Evolutionary conservation across 1,140 invertebrate genomes (phyloP).

Genomic region (Drosophila murphyi): DNA sequence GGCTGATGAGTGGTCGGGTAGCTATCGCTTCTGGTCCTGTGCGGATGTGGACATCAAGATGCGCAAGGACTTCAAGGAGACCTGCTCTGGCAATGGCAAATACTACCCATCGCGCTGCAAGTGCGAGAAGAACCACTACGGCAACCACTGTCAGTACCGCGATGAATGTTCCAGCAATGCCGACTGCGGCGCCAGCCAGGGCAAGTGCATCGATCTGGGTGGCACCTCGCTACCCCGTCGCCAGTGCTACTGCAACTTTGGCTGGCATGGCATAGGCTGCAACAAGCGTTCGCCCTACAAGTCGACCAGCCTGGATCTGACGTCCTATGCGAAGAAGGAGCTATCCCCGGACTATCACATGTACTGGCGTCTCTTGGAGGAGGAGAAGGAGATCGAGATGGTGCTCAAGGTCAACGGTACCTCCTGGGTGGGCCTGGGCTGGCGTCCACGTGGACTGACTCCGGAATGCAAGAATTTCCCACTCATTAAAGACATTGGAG

Average conservation of each 20-base stretch:
- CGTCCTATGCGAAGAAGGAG: conserved; percentile 88
- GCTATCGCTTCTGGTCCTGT: conserved; percentile 97
- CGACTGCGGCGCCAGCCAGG: conserved; percentile 92
- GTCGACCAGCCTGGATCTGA: conserved; percentile 88
- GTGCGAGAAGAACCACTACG: conserved; percentile 93
- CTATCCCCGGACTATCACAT: conserved; percentile 90
- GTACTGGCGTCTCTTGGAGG: conserved; percentile 93
- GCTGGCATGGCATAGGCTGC: conserved; percentile 93
- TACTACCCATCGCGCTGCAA: conserved; percentile 91
- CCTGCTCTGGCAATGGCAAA: conserved; percentile 92
- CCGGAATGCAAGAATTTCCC: conserved; percentile 92
- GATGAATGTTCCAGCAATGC: conserved; percentile 93
- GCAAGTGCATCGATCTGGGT: conserved; percentile 92
- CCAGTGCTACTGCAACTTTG: conserved; percentile 95
- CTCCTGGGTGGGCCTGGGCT: conserved; percentile 94
- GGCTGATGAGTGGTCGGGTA: conserved; percentile 93
- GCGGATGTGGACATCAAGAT: conserved; percentile 95
- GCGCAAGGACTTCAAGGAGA: conserved; percentile 90
- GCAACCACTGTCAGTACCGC: conserved; percentile 92
- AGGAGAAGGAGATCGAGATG: conserved; percentile 93
- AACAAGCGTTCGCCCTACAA: conserved; percentile 90
- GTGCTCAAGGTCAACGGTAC: conserved; percentile 93
- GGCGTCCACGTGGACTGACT: conserved; percentile 90
- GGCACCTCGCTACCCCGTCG: conserved; percentile 92
- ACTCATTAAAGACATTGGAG: conserved; percentile 86